Percentiles rank a stretch among this genome's conserved stretches.
phyloP scores from a whole-genome alignment of 2,797 vertebrate species.

The Lerista edwardsae region DNA sequence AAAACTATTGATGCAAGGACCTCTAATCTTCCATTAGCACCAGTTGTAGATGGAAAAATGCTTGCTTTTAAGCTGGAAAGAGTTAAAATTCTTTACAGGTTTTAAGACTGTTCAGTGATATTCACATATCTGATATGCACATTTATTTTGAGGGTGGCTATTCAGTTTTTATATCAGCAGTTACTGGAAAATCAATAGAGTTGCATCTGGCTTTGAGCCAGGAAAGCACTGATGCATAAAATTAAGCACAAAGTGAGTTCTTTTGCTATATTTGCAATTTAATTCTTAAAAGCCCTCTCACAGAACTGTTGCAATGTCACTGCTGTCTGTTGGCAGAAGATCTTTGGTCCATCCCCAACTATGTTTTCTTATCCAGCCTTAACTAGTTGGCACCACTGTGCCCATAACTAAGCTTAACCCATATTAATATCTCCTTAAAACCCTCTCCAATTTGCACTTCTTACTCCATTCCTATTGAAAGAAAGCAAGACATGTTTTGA shows the following conservation, averaged over 20 bases:
- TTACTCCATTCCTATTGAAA: background rate
- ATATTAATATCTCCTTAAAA: background rate
- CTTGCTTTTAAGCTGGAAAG: background rate
- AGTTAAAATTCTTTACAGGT: background rate
- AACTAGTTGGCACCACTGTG: background rate
- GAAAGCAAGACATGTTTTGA: background rate
- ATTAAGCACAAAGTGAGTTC: background rate
- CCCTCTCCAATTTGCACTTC: background rate
- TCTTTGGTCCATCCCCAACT: background rate
- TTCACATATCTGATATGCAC: constrained; percentile 4
- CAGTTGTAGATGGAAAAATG: background rate
- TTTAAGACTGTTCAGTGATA: background rate
- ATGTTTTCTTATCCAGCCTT: background rate
- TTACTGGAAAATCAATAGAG: background rate
- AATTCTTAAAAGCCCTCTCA: constrained; percentile 3
- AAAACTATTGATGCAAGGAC: background rate
- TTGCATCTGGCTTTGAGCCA: background rate
- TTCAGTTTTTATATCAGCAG: background rate
- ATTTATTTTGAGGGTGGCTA: background rate
- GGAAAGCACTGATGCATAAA: background rate
- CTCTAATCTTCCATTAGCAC: background rate
- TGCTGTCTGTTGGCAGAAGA: background rate
- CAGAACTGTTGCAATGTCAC: background rate
- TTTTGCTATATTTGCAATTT: background rate
- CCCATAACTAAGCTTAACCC: background rate